Base-by-base conservation (phyloP, 2,797 vertebrate genomes). In the Menidia menidia region DNA sequence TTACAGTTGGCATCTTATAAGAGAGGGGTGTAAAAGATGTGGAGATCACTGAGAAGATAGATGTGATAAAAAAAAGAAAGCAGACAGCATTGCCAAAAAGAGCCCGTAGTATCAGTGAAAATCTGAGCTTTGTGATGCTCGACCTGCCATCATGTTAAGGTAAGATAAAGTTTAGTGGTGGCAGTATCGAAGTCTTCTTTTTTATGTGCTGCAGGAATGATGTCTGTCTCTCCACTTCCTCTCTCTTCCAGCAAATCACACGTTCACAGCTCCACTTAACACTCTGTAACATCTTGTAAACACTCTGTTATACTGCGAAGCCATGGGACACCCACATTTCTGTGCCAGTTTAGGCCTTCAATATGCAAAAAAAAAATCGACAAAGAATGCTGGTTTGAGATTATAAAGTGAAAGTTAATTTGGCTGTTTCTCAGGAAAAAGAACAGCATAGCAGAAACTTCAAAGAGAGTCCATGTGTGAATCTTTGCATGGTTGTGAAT, bases 201-300 rank as follows among this genome's bases (percentile, higher is more conserved):
- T 83, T 84, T 73, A 70, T 68, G 73, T 73, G 80, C 86, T 65
- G 69, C 18, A 16, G 74, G 77, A 89, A 81, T 63, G 47, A 83
- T 81, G 80, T 83, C 79, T 82, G 70, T 75, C 63, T 79, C 69
- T 66, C 64, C 63, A 64, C 63, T 79, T 80, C 81, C 81, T 88
- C 87, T 83, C 85, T 82, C 78, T 73, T 83, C 71, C 68, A 82
- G 64, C 86, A 78, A 91, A 87, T 90, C 88, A 89, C 87, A 87
- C 82, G 71, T 88, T 89, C 88, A 90, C 91, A 91, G 87, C 83
- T 91, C 85, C 64, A 74, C 81, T 77, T 88, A 87, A 84, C 86
- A 86, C 91, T 83, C 75, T 32, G 18, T 65, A 86, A 85, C 87
- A 84, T 85, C 70, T 84, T 81, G 85, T 83, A 90, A 88, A 91